Evolutionary conservation across 2,797 vertebrate genomes (phyloP), one percentile per base, ranked within the genome.

Genomic region (Pelochelys cantorii): DNA sequence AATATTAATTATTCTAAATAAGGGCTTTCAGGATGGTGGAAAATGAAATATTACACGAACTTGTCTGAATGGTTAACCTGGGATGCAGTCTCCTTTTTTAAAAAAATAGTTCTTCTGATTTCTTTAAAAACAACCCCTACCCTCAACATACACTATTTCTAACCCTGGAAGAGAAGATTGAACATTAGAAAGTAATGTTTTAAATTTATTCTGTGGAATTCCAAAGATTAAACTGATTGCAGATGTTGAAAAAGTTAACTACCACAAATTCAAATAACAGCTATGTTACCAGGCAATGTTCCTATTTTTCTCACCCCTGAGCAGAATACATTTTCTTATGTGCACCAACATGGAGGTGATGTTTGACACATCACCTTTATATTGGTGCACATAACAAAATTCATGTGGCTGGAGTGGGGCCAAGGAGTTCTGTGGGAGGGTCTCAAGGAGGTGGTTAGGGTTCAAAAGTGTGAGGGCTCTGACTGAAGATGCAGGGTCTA

Each of bases 1-100:
- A 29, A n/a, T 34, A 37, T 77, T 60, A 77, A 59, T 92, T 91
- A 84, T 71, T 92, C 62, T 81, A 79, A 87, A 55, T 85, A 87
- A 37, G 55, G 90, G 48, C 71, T 84, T n/a, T 79, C 10, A 42
- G 42, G 10, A 0, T 71, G 71, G 55, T 60, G 18, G 53, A 71
- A 91, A 77, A 52, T 81, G 83, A 90, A 92, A 83, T 0, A 0
- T 84, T 56, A 71, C 0, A 1, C 0, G 0, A 8, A 9, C 75
- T 1, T 48, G 56, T 65, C 0, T 0, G 4, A 5, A 60, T 90
- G 8, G 12, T 62, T 65, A 71, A 74, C 42, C 34, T 52, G 5
- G 7, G 94, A 89, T 92, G 22, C 0, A 1, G 94, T 22, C 68
- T 57, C 17, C 17, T 91, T 20, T 37, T 42, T 42, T 23, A 8